Evolutionary conservation across 30 jellyfish, hydroid and myxozoan species (phyloP).

Genomic region (Aurelia aurita): DNA sequence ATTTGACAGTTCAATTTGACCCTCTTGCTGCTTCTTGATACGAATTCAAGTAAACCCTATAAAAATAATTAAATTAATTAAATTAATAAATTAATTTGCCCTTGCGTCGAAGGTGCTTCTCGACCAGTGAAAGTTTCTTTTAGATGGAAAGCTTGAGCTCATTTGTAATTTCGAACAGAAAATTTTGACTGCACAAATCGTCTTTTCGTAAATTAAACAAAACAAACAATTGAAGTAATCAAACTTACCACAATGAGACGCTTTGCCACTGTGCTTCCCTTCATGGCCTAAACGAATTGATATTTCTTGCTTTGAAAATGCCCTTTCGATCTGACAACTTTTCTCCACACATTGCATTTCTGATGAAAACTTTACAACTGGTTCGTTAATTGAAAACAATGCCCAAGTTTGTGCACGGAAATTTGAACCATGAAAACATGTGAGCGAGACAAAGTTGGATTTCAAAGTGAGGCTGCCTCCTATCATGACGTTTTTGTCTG

Average conservation of each 20-base stretch:
- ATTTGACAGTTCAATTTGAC: no score
- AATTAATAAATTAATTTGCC: no score
- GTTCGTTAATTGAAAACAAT: conserved; percentile 91
- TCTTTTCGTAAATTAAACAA: no score
- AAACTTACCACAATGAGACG: conserved; percentile 6
- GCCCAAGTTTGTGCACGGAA: conserved; percentile 99
- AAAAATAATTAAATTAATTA: no score
- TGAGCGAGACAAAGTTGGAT: conserved; percentile 83
- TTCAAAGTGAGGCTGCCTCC: conserved; percentile 90
- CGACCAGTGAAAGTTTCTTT: no score
- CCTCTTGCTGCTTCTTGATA: no score
- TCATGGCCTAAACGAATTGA: conserved; percentile 72
- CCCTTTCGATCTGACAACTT: conserved; percentile 94
- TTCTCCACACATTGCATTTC: conserved; percentile 82
- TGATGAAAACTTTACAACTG: conserved; percentile 70
- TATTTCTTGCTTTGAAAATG: conserved; percentile 73
- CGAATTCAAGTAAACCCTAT: no score
- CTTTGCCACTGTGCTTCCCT: conserved; percentile 10
- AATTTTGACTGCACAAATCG: no score
- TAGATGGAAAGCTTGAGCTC: no score
- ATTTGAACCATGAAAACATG: conserved; percentile 97
- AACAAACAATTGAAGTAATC: not conserved
- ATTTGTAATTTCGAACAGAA: no score
- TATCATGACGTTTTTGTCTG: conserved; percentile 57
- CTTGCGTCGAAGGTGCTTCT: no score